phyloP scores from a whole-genome alignment of 2,888 invertebrate species.

The Andrena praecox region DNA sequence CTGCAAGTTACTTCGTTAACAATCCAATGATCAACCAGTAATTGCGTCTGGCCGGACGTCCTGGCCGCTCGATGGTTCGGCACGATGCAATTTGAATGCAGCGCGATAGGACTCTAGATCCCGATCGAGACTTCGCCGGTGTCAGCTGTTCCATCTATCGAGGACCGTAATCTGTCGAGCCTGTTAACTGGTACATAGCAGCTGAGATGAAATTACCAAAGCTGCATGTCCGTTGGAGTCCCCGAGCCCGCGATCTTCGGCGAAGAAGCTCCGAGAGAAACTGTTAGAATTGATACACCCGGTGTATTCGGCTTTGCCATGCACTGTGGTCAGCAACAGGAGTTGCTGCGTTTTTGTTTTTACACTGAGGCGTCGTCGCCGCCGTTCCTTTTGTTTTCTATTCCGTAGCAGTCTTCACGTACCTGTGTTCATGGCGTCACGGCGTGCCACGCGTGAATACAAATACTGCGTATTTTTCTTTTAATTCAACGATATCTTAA shows the following conservation, averaged over 20 bases:
- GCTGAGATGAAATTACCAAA: not conserved
- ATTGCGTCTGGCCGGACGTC: constrained; percentile 42
- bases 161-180: constrained; percentile 3
- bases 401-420: no score
- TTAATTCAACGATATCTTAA: no score
- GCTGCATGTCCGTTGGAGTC: not conserved
- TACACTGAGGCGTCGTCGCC: no score
- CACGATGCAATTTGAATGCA: constrained; percentile 25
- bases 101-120: constrained; percentile 13
- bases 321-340: no score
- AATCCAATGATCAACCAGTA: constrained; percentile 48
- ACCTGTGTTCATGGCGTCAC: no score
- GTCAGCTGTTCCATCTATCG: not conserved
- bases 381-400: no score
- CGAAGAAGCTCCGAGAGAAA: not conserved
- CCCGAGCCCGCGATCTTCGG: not conserved
- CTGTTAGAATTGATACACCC: no score
- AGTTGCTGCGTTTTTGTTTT: no score
- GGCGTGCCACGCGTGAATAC: no score
- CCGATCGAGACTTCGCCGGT: constrained; percentile 15
- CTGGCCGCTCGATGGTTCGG: not conserved
- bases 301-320: no score
- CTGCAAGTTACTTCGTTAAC: constrained; percentile 48
- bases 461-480: no score
- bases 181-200: not conserved